Conservation (phyloP, 2,113 vertebrate genomes). For the Macaca fascicularis region DNA sequence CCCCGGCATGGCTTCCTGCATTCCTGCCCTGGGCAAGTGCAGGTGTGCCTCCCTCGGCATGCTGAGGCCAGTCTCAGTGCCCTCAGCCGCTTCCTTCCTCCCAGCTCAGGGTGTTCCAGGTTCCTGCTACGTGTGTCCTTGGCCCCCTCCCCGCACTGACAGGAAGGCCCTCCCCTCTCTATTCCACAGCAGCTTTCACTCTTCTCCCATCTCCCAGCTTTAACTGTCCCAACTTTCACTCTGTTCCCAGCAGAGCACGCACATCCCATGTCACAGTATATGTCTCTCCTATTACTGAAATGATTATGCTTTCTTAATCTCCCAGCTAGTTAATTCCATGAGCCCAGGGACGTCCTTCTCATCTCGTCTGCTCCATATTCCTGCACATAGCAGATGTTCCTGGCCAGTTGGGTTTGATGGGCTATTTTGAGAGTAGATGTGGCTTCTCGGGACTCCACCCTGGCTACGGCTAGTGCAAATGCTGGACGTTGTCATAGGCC, state of each 20-base stretch:
- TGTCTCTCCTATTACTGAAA: neutral
- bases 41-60: neutral
- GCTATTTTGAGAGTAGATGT: neutral
- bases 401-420: neutral
- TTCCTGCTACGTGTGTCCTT: neutral
- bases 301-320: neutral
- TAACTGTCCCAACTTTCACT: no score
- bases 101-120: neutral
- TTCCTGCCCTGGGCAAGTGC: neutral
- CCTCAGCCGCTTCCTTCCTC: neutral
- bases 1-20: neutral
- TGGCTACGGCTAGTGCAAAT: no score
- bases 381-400: rapidly evolving
- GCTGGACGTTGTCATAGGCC: neutral
- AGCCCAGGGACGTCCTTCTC: neutral
- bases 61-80: neutral
- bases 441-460: neutral
- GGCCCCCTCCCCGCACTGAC: rapidly evolving
- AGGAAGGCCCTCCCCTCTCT: neutral
- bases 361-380: rapidly evolving
- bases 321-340: neutral
- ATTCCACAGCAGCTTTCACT: neutral
- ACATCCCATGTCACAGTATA: neutral
- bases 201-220: no score
- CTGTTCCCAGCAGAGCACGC: neutral